Base-by-base conservation (phyloP, 2,888 invertebrate genomes). In the Thereva nobilitata region DNA sequence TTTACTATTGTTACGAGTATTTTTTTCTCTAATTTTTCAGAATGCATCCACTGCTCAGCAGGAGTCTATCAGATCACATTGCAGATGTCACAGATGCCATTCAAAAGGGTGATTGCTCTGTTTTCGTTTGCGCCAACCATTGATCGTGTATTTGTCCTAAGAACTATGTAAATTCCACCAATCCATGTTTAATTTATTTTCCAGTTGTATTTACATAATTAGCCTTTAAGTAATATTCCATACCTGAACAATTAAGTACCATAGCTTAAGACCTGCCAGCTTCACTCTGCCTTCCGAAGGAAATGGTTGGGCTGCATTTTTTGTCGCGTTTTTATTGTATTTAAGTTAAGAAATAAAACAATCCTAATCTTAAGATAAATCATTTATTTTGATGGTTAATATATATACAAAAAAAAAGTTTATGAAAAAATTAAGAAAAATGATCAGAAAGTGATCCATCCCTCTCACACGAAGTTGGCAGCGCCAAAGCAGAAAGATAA, bases 61-160 rank as follows among this genome's bases (percentile, higher is more conserved):
- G 82, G 6, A 82, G 84, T 41, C 87, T 90, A 71, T 86, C 88
- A 8, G 83, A 84, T 73, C 89, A 90, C 77, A 85, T 90, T 68
- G 85, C 87, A 55, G 89, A 90, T 79, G 90, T 90, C 61, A 89
- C 89, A 87, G 84, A 86, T 8, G 89, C 90, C 68, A 87, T 89
- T 72, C 84, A 87, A 72, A 84, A 83, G 76, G 85, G 87, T 80
- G 87, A 89, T 79, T 91, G 90, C 79, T 82, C 84, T 52, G 82
- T 84, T 73, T 90, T 89, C 81, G 77, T 78, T 66, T 90, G 90
- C 76, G 56, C 65, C 34, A 57, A 52, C 45, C 65, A 68, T n/a
- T 65, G 42, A 54, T 4, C 47, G 6, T n/a, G 6, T 42, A 7
- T 44, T 44, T 44, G 4, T 44, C 10, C 10, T 44, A 8, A n/a